Conservation (phyloP, 2,888 invertebrate genomes). For the Lacanobia wlatinum region DNA sequence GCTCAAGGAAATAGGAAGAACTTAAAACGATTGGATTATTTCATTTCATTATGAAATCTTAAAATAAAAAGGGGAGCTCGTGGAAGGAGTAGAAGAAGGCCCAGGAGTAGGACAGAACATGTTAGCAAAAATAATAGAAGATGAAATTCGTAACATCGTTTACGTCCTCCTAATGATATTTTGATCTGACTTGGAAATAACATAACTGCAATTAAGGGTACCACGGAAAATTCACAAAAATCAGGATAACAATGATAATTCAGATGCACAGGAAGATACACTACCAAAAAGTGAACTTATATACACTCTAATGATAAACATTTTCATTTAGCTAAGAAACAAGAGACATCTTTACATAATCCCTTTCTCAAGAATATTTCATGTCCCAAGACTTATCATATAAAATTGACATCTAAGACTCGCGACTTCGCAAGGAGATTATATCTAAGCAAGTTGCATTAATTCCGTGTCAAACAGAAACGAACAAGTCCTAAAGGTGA, state of each 20-base stretch:
- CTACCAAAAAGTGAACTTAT: not conserved
- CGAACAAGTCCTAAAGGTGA: slow-evolving; percentile 40
- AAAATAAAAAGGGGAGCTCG: no score
- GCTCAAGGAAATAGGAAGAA: not conserved
- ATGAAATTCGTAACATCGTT: no score
- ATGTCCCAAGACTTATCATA: slow-evolving; percentile 7
- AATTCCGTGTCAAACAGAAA: slow-evolving; percentile 50
- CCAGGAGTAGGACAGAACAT: not conserved
- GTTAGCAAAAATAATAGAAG: not conserved
- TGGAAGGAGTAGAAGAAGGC: not conserved
- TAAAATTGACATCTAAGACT: slow-evolving; percentile 24
- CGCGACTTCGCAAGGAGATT: slow-evolving; percentile 26
- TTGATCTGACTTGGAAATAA: not conserved
- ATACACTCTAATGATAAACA: not conserved
- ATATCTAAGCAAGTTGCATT: slow-evolving; percentile 40
- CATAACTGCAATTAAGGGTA: not conserved
- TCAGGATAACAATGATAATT: not conserved
- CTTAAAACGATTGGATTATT: no score
- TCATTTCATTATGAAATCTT: no score
- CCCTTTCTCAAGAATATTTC: slow-evolving; percentile 16
- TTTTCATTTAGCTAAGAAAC: not conserved
- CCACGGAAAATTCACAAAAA: not conserved
- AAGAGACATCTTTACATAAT: not conserved
- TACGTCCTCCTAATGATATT: no score
- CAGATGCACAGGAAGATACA: not conserved